Percentiles rank a stretch among this genome's conserved stretches.
Evolutionary conservation across 1,140 invertebrate species (phyloP).

Genomic region (Drosophila repleta): DNA sequence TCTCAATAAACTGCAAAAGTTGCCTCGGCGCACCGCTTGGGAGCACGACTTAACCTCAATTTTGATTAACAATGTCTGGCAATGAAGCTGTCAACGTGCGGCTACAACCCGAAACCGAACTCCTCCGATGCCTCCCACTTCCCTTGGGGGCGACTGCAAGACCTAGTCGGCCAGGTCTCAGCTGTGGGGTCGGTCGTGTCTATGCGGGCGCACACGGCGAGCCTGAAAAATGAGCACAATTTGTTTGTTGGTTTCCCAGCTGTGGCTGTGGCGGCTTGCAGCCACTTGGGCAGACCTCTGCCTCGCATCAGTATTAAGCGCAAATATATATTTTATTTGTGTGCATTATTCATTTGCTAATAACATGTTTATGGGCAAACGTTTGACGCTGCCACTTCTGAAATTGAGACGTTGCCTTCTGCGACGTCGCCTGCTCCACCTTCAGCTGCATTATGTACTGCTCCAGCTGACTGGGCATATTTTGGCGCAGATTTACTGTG

Average conservation of each 20-base stretch:
- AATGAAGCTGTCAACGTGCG: slow-evolving; percentile 76
- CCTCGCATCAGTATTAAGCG: slow-evolving; percentile 41
- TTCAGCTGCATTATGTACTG: slow-evolving; percentile 66
- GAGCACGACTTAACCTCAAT: slow-evolving; percentile 76
- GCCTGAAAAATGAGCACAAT: slow-evolving; percentile 75
- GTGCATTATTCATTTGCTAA: slow-evolving; percentile 66
- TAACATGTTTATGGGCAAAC: slow-evolving; percentile 64
- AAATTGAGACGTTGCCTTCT: slow-evolving; percentile 41
- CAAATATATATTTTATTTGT: slow-evolving; percentile 67
- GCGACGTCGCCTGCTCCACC: slow-evolving; percentile 31
- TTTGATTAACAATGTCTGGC: slow-evolving; percentile 81
- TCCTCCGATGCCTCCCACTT: background rate
- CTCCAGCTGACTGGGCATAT: slow-evolving; percentile 60
- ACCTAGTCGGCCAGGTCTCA: slow-evolving; percentile 9
- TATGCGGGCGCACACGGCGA: slow-evolving; percentile 33
- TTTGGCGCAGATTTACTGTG: slow-evolving; percentile 47
- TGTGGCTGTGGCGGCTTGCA: slow-evolving; percentile 33
- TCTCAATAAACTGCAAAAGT: slow-evolving; percentile 71
- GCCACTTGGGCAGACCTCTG: slow-evolving; percentile 36
- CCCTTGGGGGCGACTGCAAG: background rate
- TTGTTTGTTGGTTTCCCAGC: slow-evolving; percentile 61
- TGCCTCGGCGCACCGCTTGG: slow-evolving; percentile 41
- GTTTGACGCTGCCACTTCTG: slow-evolving; percentile 63
- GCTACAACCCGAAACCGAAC: slow-evolving; percentile 17
- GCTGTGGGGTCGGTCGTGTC: background rate